Conservation (phyloP, 2,113 vertebrate genomes). For the Peromyscus leucopus region DNA sequence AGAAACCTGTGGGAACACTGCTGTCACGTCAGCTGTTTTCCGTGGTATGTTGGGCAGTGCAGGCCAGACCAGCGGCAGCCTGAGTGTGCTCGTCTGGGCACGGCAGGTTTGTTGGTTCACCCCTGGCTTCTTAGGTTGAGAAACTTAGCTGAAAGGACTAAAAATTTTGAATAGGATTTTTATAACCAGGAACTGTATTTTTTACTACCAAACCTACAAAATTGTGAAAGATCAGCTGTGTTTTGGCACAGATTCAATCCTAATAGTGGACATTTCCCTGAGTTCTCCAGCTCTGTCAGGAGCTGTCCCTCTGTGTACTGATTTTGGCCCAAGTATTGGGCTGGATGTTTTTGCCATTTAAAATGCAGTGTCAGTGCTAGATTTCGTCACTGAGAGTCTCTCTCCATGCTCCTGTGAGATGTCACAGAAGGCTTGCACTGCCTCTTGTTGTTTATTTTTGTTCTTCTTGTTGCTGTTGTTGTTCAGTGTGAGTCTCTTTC, state of each 20-base stretch:
- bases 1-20: background rate
- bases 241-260: background rate
- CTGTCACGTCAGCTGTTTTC: accelerated
- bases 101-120: background rate
- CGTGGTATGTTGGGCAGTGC: accelerated
- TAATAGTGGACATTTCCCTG: constrained; percentile 17
- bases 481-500: background rate
- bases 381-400: no score
- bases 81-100: accelerated
- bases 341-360: constrained; percentile 23
- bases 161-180: constrained; percentile 36
- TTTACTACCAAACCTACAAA: constrained; percentile 35
- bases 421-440: background rate
- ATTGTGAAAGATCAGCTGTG: background rate
- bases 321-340: background rate
- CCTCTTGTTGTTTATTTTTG: background rate
- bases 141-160: constrained; percentile 32
- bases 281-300: background rate
- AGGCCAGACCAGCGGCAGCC: background rate
- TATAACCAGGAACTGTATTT: background rate
- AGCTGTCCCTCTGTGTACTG: background rate
- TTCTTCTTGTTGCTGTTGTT: background rate
- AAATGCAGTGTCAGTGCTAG: background rate
- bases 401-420: background rate
- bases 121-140: constrained; percentile 3